Evolutionary conservation across 2,797 vertebrate species (phyloP), one percentile per base, ranked within the genome.

Genomic region (Lateolabrax maculatus): DNA sequence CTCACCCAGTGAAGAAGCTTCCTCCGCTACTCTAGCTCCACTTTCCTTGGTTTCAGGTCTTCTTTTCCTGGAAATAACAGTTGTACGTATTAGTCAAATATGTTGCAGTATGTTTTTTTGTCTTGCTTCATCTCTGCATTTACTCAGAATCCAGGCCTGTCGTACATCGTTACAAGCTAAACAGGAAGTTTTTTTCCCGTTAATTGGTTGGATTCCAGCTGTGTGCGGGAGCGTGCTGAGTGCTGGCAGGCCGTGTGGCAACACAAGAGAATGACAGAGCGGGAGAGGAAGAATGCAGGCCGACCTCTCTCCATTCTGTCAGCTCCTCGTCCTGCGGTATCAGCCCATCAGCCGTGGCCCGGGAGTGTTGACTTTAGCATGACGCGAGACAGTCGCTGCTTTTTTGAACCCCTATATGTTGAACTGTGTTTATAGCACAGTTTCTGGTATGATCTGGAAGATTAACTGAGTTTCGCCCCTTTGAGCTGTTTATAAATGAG

Each of bases 1-100:
- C 93, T 95, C 90, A 95, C 94, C 93, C 77, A 37, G 27, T 48
- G 56, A 80, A 87, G 70, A 77, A 56, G 80, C 71, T 71, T 72
- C 64, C 84, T 81, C 61, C 64, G 87, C 51, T 73, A 10, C 15
- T 67, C n/a, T 41, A 2, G 3, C 84, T 83, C 89, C 79, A 77
- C 89, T 79, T 69, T 76, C 67, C 68, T 63, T 29, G 18, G 8
- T 68, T 81, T 72, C 64, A 58, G 49, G 5, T 73, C 34, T 51
- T 70, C 36, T 65, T 60, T 78, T 1, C 72, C 90, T 93, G 85
- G 25, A 86, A 79, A 61, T 9, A 67, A 71, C 23, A 80, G 29
- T 84, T 55, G 48, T 36, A 84, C 36, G 62, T 72, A 5, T 87
- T 77, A 89, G 49, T 11, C 43, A 88, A 79, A 73, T 55, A 48